Conservation (phyloP, 2,113 vertebrate species). For the Stomatorhinus ivindoensis region DNA sequence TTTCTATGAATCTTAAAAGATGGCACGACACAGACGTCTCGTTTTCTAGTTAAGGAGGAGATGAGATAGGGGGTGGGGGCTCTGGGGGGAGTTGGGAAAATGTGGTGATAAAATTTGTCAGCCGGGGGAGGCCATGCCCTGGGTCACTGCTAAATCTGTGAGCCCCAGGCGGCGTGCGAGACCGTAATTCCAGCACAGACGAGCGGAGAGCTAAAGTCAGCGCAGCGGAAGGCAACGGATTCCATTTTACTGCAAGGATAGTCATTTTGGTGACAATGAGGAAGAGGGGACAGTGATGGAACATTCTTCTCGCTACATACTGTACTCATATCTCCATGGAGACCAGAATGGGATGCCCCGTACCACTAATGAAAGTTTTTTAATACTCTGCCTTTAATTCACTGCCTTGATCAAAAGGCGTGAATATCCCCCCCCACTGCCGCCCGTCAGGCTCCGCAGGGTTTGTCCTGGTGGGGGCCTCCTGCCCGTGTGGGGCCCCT, state of each 20-base stretch:
- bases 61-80: slow-evolving; percentile 49
- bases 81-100: slow-evolving; percentile 65
- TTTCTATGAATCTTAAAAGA: slow-evolving; percentile 51
- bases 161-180: slow-evolving; percentile 67
- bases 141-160: slow-evolving; percentile 79
- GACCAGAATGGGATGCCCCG: slow-evolving; percentile 42
- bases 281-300: slow-evolving; percentile 35
- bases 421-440: neutral
- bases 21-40: slow-evolving; percentile 49
- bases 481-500: neutral
- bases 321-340: slow-evolving; percentile 44
- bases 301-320: slow-evolving; percentile 34
- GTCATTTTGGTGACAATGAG: slow-evolving; percentile 54
- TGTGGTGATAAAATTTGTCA: slow-evolving; percentile 78
- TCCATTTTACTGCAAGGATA: slow-evolving; percentile 66
- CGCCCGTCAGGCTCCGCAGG: neutral
- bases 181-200: slow-evolving; percentile 75
- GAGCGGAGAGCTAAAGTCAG: slow-evolving; percentile 71
- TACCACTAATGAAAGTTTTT: slow-evolving; percentile 35
- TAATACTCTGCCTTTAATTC: slow-evolving; percentile 38
- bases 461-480: neutral
- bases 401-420: slow-evolving; percentile 34
- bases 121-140: slow-evolving; percentile 69
- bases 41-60: slow-evolving; percentile 58
- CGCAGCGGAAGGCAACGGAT: slow-evolving; percentile 50